phyloP scores from a whole-genome alignment of 2,888 invertebrate species.

The Poecilobothrus nobilitatus region DNA sequence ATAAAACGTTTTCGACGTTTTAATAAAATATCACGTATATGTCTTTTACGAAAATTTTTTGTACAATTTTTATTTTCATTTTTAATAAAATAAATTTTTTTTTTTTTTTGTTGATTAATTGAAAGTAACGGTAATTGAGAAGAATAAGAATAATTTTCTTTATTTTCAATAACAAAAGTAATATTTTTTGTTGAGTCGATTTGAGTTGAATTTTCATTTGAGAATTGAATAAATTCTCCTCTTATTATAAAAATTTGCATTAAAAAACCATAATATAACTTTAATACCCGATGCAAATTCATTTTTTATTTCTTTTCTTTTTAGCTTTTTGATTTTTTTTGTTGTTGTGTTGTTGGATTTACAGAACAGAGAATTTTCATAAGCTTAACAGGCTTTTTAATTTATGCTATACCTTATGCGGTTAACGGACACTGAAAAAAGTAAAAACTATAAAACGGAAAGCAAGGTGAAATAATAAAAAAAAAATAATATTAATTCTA shows the following conservation, averaged over 20 bases:
- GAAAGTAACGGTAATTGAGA: no score
- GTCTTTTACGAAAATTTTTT: background rate
- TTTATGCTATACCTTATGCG: no score
- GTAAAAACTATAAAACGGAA: background rate
- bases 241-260: no score
- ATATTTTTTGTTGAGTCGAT: background rate
- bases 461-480: background rate
- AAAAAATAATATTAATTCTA: no score
- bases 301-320: background rate
- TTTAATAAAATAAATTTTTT: background rate
- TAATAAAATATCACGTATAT: conserved; percentile 16
- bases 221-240: no score
- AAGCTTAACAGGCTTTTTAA: no score
- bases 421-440: no score
- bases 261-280: no score
- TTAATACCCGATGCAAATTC: background rate
- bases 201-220: background rate
- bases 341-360: background rate
- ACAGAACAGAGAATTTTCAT: background rate
- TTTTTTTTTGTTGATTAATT: background rate
- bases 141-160: background rate
- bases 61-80: background rate
- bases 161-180: background rate
- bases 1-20: conserved; percentile 29
- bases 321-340: background rate